These are phyloP conservation scores for Rhopalosiphum maidis DNA, from an alignment of 1,140 invertebrate species.

Conservation along the genomic window DNA sequence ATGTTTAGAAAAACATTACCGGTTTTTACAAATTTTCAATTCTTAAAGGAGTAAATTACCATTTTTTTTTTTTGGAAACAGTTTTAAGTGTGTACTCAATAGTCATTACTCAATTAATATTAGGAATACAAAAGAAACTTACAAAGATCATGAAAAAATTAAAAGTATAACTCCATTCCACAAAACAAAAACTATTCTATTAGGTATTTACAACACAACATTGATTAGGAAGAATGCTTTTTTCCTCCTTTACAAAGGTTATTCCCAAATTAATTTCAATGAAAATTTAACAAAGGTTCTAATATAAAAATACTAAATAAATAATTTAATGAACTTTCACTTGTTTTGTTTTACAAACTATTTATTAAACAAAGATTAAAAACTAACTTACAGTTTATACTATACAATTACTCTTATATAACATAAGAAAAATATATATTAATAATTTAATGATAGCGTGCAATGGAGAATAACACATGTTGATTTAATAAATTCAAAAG, in stretches of 20 bases:
- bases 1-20: too few relatives aligned
- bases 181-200: too few relatives aligned
- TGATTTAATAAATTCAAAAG: neutral
- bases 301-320: neutral
- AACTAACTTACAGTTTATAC: neutral
- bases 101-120: too few relatives aligned
- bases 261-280: neutral
- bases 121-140: too few relatives aligned
- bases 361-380: conserved; percentile 1
- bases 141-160: too few relatives aligned
- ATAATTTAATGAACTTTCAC: neutral
- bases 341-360: neutral
- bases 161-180: too few relatives aligned
- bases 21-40: too few relatives aligned
- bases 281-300: neutral
- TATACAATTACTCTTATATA: neutral
- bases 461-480: neutral
- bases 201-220: neutral
- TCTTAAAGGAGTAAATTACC: too few relatives aligned
- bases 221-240: neutral
- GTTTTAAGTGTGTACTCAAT: too few relatives aligned
- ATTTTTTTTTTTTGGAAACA: too few relatives aligned
- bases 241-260: neutral
- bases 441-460: neutral
- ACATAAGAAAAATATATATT: neutral